Conservation (phyloP, 64 coral and sea anemone genomes). For the Montipora cactus region DNA sequence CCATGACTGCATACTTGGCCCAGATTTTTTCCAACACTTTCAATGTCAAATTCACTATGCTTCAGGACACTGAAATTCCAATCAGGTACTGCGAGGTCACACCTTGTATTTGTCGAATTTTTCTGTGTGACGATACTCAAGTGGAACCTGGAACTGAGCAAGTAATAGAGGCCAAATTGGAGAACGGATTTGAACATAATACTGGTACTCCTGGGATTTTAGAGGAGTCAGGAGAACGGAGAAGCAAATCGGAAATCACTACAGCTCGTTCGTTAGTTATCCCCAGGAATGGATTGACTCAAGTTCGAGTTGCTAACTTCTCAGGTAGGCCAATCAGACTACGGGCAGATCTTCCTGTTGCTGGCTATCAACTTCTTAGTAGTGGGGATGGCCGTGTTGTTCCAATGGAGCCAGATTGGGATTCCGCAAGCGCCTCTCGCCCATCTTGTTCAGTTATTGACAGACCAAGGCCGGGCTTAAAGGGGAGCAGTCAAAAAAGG, state of each 20-base stretch:
- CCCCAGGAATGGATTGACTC: constrained; percentile 39
- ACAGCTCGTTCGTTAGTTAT: constrained; percentile 40
- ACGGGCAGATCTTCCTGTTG: constrained; percentile 19
- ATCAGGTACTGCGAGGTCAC: constrained; percentile 51
- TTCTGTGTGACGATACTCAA: constrained; percentile 38
- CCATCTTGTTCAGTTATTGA: too few species aligned
- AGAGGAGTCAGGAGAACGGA: constrained; percentile 48
- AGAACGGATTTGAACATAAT: constrained; percentile 70
- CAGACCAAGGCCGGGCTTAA: too few species aligned
- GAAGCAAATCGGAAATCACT: constrained; percentile 34
- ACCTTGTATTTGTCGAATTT: constrained; percentile 56
- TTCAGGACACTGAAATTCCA: constrained; percentile 49
- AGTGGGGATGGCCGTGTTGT: not conserved
- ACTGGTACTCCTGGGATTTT: constrained; percentile 52
- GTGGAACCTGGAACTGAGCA: constrained; percentile 55
- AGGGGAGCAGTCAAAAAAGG: too few species aligned
- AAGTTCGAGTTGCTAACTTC: constrained; percentile 61
- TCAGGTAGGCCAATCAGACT: constrained; percentile 40
- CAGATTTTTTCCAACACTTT: constrained; percentile 70
- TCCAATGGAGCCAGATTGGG: too few species aligned
- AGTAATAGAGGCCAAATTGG: constrained; percentile 44
- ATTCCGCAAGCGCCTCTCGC: too few species aligned
- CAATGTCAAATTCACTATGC: constrained; percentile 66
- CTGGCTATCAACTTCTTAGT: constrained; percentile 62
- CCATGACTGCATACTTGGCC: constrained; percentile 64